These are phyloP conservation scores for Ciconia stormi DNA, from an alignment of 2,113 vertebrate species.

Conservation along the genomic window DNA sequence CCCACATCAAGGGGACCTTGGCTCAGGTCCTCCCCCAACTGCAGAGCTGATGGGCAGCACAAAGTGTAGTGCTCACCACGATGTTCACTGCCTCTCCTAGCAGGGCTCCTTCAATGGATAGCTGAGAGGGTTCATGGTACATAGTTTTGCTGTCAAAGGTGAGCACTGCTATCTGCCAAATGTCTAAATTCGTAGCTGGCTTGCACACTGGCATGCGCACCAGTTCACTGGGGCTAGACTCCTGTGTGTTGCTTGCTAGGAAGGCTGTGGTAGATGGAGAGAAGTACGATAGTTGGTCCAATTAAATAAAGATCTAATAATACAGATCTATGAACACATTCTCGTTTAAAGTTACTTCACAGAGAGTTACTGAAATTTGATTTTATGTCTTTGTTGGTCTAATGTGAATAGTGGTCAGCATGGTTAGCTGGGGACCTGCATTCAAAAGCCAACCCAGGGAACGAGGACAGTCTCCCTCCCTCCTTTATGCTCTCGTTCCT, in stretches of 20 bases:
- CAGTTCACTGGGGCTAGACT: neutral
- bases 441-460: neutral
- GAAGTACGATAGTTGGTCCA: neutral
- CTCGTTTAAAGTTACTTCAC: neutral
- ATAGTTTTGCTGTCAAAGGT: neutral
- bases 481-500: neutral
- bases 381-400: neutral
- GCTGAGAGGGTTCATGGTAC: neutral
- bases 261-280: neutral
- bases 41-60: neutral
- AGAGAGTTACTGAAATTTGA: neutral
- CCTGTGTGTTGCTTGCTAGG: fast-evolving
- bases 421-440: neutral
- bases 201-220: neutral
- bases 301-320: neutral
- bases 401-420: neutral
- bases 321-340: neutral
- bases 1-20: neutral
- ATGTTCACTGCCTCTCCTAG: neutral
- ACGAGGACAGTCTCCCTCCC: neutral
- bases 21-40: fast-evolving
- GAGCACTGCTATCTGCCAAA: fast-evolving
- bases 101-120: too few species aligned
- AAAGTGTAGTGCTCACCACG: neutral
- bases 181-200: neutral